A percentile compares a stretch with the other conserved stretches of the same genome.
phyloP scores from a whole-genome alignment of 2,888 invertebrate genomes.

The Andrena camellia region DNA sequence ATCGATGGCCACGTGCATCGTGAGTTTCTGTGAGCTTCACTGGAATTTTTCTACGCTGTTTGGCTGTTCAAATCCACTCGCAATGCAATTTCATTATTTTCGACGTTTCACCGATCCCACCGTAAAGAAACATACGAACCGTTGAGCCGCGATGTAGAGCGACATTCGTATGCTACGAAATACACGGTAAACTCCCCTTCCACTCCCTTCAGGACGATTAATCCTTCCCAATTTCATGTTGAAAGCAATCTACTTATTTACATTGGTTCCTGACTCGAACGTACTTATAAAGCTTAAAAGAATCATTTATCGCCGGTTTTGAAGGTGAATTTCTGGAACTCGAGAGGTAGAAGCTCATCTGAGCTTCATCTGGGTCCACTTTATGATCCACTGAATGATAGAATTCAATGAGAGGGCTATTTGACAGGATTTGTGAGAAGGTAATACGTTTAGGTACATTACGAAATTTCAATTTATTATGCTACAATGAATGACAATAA shows the following conservation, averaged over 20 bases:
- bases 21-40: constrained; percentile 61
- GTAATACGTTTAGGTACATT: constrained; percentile 53
- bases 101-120: constrained; percentile 65
- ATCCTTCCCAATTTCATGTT: not conserved
- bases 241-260: not conserved
- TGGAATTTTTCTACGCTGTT: constrained; percentile 73
- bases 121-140: constrained; percentile 38
- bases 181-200: not conserved
- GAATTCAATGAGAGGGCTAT: not conserved
- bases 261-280: too few species aligned
- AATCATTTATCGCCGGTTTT: not conserved
- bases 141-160: constrained; percentile 1
- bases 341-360: too few species aligned
- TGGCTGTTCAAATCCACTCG: constrained; percentile 65
- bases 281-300: too few species aligned
- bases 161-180: constrained; percentile 28
- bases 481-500: constrained; percentile 80
- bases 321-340: not conserved
- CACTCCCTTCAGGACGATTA: not conserved
- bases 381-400: not conserved
- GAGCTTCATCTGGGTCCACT: too few species aligned
- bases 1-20: constrained; percentile 38
- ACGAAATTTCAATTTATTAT: constrained; percentile 81
- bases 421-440: not conserved
- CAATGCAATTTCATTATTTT: constrained; percentile 78